A percentile compares a stretch with the other conserved stretches of the same genome.
Conservation (phyloP, 2,888 invertebrate genomes). For the Meliscaeva auricollis region DNA sequence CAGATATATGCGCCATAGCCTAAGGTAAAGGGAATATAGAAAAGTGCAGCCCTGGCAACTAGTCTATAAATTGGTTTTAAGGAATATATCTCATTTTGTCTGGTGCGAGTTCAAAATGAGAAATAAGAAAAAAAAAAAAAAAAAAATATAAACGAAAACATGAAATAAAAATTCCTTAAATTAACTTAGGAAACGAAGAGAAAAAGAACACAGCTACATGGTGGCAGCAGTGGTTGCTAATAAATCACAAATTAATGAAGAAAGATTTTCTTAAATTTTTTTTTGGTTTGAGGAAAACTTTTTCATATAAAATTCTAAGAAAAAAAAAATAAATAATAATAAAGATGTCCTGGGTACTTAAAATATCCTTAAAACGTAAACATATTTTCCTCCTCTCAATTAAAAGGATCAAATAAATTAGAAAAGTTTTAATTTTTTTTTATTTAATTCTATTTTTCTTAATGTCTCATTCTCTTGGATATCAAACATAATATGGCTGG, state of each 20-base stretch:
- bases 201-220: conserved; percentile 11
- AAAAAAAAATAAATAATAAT: background rate
- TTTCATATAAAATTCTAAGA: too few relatives aligned
- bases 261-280: conserved; percentile 41
- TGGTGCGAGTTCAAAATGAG: conserved; percentile 3
- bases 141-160: too few relatives aligned
- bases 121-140: conserved; percentile 3
- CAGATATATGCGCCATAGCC: conserved; percentile 29
- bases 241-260: conserved; percentile 74
- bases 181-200: conserved; percentile 61
- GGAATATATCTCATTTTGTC: conserved; percentile 71
- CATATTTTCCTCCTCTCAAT: conserved; percentile 73
- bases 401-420: conserved; percentile 73
- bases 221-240: conserved; percentile 31
- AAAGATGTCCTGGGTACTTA: conserved; percentile 40
- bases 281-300: background rate
- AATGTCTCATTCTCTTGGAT: background rate
- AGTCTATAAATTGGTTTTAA: conserved; percentile 72
- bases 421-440: conserved; percentile 57
- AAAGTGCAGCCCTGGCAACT: conserved; percentile 41
- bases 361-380: conserved; percentile 66
- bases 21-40: conserved; percentile 26
- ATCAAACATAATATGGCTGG: conserved; percentile 9
- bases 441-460: conserved; percentile 41
- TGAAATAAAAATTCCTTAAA: conserved; percentile 48